A percentile compares a stretch with the other conserved stretches of the same genome.
phyloP scores from a whole-genome alignment of 2,113 vertebrate genomes.

The Sebastes fasciatus region DNA sequence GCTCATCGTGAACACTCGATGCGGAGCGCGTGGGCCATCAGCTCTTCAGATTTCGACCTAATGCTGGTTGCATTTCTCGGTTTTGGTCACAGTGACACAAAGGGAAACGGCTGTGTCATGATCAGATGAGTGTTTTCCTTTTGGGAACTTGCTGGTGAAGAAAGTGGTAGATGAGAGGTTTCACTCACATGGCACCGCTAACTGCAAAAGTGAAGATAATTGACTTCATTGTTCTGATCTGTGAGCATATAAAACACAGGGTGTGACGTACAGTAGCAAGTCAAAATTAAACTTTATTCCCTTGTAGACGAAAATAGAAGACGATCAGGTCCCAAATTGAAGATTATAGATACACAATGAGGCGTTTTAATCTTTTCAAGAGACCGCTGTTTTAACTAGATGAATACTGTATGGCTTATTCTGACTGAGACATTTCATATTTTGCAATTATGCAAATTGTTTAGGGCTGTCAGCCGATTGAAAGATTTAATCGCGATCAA shows the following conservation, averaged over 20 bases:
- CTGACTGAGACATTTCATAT: neutral
- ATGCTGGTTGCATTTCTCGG: conserved; percentile 63
- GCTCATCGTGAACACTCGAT: neutral
- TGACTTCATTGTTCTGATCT: neutral
- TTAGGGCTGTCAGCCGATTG: too few species aligned
- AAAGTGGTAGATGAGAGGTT: conserved; percentile 35
- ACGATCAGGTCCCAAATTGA: neutral
- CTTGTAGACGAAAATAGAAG: neutral
- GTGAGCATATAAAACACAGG: neutral
- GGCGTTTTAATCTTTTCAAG: neutral
- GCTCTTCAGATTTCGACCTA: conserved; percentile 9
- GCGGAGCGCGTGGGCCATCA: neutral
- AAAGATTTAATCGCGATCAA: too few species aligned
- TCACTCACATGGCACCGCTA: neutral
- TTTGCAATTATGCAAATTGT: neutral
- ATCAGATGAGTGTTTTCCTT: conserved; percentile 22
- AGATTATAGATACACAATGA: neutral
- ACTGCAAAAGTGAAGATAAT: neutral
- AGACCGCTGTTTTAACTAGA: neutral
- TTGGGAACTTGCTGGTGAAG: conserved; percentile 52
- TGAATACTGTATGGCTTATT: neutral
- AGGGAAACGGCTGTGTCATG: conserved; percentile 37
- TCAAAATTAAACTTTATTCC: neutral
- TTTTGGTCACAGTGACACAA: conserved; percentile 57
- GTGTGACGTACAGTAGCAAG: neutral